phyloP scores from a whole-genome alignment of 2,113 vertebrate genomes.

The Opisthocomus hoazin region DNA sequence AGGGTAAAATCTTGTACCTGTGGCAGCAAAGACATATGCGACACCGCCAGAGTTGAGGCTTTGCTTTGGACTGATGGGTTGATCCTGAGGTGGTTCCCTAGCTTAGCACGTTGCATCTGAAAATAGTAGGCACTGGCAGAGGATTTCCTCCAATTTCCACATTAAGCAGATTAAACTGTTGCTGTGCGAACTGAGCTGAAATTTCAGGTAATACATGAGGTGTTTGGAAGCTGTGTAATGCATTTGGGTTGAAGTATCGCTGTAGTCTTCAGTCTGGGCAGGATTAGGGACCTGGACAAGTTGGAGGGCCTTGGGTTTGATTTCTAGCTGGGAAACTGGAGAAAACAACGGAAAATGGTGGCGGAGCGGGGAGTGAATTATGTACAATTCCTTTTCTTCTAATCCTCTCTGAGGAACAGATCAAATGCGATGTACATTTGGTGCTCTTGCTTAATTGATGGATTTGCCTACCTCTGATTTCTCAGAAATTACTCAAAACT shows the following conservation, averaged over 20 bases:
- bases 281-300: not conserved
- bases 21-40: not conserved
- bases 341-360: not conserved
- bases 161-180: not conserved
- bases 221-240: not conserved
- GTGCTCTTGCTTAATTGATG: not conserved
- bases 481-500: not conserved
- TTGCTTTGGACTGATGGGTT: not conserved
- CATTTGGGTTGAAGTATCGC: accelerated
- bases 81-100: not conserved
- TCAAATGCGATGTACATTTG: not conserved
- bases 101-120: not conserved
- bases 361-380: not conserved
- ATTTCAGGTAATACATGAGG: not conserved
- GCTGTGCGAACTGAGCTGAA: not conserved
- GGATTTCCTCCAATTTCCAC: not conserved
- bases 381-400: not conserved
- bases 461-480: not conserved
- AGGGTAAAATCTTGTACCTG: not conserved
- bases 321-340: not conserved
- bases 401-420: not conserved
- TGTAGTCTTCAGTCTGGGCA: not conserved
- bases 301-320: not conserved
- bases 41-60: not conserved
- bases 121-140: not conserved